These are phyloP conservation scores for Pterocles burchelli DNA, from an alignment of 2,113 vertebrate genomes.

Conservation along the genomic window DNA sequence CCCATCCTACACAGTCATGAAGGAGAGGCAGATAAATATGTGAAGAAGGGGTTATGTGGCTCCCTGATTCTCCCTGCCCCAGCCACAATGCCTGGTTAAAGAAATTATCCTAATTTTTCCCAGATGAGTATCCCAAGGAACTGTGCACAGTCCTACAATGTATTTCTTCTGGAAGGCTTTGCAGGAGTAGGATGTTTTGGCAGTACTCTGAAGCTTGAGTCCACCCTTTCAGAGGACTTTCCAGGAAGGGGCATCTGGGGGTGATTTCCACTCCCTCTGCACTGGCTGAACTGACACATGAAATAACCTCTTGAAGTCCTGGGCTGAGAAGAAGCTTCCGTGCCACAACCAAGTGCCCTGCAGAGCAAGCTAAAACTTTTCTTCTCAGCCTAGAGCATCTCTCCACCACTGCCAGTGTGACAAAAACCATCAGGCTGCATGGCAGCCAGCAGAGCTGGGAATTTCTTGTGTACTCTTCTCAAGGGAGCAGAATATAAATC, in stretches of 20 bases:
- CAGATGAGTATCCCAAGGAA: conserved; percentile 8
- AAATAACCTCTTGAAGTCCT: background rate
- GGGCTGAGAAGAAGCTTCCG: background rate
- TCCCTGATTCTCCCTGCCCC: background rate
- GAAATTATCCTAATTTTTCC: conserved; percentile 14
- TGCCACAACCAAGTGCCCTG: background rate
- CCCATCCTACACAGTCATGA: background rate
- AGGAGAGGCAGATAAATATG: background rate
- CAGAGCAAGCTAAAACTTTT: background rate
- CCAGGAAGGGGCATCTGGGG: background rate
- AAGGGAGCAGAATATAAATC: background rate
- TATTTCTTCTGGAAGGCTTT: background rate
- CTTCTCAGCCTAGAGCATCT: background rate
- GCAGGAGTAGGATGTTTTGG: background rate
- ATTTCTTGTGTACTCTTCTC: background rate
- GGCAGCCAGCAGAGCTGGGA: background rate
- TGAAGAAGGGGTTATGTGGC: background rate
- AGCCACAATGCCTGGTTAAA: conserved; percentile 3
- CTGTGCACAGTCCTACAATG: background rate
- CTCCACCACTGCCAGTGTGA: background rate
- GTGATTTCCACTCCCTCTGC: conserved; percentile 18
- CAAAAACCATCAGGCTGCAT: background rate
- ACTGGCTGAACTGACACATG: background rate
- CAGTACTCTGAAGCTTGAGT: conserved; percentile 1
- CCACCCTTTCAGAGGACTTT: conserved; percentile 11